Evolutionary conservation across 2,797 vertebrate species (phyloP), one percentile per base, ranked within the genome.

Genomic region (Tarsius wallacei): DNA sequence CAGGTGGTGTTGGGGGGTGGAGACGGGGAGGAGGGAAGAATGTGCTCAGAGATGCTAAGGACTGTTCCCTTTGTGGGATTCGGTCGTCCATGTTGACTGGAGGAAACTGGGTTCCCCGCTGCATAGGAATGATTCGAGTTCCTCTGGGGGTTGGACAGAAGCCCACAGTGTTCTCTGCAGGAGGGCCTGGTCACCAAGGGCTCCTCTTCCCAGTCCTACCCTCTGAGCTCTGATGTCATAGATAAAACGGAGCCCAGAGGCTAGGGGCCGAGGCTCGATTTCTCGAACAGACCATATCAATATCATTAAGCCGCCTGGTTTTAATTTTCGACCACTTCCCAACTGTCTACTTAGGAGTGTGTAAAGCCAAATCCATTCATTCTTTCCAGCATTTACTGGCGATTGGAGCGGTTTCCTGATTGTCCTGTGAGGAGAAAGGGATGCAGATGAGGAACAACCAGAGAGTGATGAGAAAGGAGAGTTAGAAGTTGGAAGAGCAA

Each of bases 311-410:
- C 70, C 0, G n/a, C 85, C 93, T 95, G 96, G 73, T 78, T 94
- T 97, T 93, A 61, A 94, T 93, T 97, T 94, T 47, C 68, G 51
- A 14, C 53, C 93, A 33, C 96, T 89, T 97, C 94, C 94, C 94
- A 80, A 9, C 61, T 78, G 93, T 90, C 91, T 95, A 36, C 33
- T 93, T 89, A 74, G 77, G 42, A 57, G 36, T 16, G 28, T 17
- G 47, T 24, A 89, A 91, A 93, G 97, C 96, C 97, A 97, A 92
- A 3, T 47, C 49, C 88, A 63, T 96, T 96, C 96, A 92, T 78
- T 93, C 68, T 95, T 95, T 91, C 95, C 89, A 92, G 55, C 84
- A 59, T 61, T 95, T 94, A 17, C 66, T 94, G 76, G 93, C 59
- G 51, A 22, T 21, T 0, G 47, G 90, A 91, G 63, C 21, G 0